Percentiles rank a stretch among this genome's conserved stretches.
phyloP scores from a whole-genome alignment of 2,888 invertebrate species.

The Leptopterna dolabrata region DNA sequence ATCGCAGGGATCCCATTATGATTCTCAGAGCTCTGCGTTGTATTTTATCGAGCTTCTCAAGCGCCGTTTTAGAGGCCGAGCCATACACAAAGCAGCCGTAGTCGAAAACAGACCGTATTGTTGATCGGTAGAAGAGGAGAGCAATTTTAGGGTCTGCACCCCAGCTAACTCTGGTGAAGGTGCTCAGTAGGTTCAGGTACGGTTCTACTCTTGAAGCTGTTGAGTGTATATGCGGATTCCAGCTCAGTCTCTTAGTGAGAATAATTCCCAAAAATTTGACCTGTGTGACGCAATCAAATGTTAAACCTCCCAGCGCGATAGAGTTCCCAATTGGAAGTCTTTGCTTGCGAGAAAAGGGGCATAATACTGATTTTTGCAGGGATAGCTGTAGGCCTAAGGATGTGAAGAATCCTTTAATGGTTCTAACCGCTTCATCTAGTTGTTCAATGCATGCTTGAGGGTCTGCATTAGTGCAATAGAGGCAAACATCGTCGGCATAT shows the following conservation, averaged over 20 bases:
- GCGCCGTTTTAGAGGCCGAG: not conserved
- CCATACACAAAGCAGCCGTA: not conserved
- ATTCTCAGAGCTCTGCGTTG: not conserved
- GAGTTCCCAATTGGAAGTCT: not conserved
- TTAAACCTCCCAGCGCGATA: not conserved
- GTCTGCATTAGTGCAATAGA: not conserved
- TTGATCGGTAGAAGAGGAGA: not conserved
- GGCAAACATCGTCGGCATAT: conserved; percentile 30
- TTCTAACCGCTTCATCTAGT: not conserved
- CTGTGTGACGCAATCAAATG: not conserved
- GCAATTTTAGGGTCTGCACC: conserved; percentile 8
- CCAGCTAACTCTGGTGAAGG: not conserved
- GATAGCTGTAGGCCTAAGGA: not conserved
- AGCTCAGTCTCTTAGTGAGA: not conserved
- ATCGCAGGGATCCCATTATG: not conserved
- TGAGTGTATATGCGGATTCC: not conserved
- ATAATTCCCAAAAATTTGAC: conserved; percentile 12
- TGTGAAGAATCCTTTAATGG: not conserved
- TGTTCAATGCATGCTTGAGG: not conserved
- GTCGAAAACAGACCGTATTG: not conserved
- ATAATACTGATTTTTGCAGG: not conserved
- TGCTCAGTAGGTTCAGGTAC: not conserved
- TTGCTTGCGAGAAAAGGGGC: not conserved
- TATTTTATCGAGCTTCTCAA: not conserved
- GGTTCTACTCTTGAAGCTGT: not conserved